Conservation (phyloP, 2,113 vertebrate species). For the Xiphias gladius region DNA sequence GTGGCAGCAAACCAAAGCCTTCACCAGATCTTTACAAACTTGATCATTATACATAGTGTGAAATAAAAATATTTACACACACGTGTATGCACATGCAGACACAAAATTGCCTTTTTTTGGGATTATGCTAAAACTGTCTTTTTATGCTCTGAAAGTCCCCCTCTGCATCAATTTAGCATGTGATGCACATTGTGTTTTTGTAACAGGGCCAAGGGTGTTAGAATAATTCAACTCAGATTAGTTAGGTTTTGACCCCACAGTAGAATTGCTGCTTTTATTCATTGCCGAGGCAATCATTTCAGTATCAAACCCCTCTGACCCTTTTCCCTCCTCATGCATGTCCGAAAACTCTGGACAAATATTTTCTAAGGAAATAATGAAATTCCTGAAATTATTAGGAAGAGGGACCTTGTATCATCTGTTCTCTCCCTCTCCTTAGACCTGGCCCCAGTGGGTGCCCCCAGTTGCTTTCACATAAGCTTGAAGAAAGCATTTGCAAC, state of each 20-base stretch:
- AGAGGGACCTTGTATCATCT: conserved; percentile 81
- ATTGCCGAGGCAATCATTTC: conserved; percentile 65
- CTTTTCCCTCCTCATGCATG: conserved; percentile 49
- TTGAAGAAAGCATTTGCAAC: conserved; percentile 45
- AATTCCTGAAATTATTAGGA: conserved; percentile 86
- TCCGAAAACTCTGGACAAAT: conserved; percentile 80
- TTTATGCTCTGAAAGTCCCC: neutral
- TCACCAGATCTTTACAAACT: neutral
- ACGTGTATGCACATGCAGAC: neutral
- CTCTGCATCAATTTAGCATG: conserved; percentile 7
- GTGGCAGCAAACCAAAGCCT: conserved; percentile 19
- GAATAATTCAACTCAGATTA: conserved; percentile 65
- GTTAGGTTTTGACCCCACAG: conserved; percentile 62
- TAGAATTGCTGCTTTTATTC: conserved; percentile 51
- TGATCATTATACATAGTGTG: conserved; percentile 1
- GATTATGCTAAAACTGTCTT: neutral
- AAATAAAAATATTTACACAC: conserved; percentile 23
- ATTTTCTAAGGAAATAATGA: conserved; percentile 85
- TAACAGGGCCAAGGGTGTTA: conserved; percentile 43
- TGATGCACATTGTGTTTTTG: conserved; percentile 53
- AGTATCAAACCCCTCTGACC: conserved; percentile 60
- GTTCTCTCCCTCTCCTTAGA: conserved; percentile 48
- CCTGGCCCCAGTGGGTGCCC: conserved; percentile 53
- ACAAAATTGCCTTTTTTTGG: neutral
- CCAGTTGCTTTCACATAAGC: conserved; percentile 38